These are phyloP conservation scores for Phoxinus phoxinus DNA, from an alignment of 2,113 vertebrate species.

Conservation along the genomic window DNA sequence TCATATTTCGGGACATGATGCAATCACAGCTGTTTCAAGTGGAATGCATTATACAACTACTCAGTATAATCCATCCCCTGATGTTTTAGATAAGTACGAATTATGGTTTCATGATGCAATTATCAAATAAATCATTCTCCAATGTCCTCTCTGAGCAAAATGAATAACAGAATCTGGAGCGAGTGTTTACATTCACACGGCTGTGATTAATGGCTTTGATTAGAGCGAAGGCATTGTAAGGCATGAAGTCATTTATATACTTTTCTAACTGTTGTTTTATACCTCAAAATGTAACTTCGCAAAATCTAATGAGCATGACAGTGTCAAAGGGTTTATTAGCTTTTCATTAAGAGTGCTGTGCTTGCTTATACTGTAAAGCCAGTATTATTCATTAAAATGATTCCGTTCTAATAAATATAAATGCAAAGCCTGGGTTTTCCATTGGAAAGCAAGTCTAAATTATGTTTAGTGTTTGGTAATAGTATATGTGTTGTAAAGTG, in stretches of 20 bases:
- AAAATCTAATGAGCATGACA: constrained; percentile 6
- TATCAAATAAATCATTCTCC: constrained; percentile 19
- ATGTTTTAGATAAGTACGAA: constrained; percentile 5
- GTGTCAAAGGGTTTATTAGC: constrained; percentile 51
- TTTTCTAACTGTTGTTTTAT: not conserved
- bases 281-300: not conserved
- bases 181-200: not conserved
- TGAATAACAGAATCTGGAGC: not conserved
- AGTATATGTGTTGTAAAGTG: not conserved
- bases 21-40: not conserved
- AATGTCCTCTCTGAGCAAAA: not conserved
- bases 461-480: not conserved
- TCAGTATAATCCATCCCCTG: not conserved
- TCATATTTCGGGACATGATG: not conserved
- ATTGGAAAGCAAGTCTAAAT: not conserved
- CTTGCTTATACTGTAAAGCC: constrained; percentile 20
- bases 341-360: constrained; percentile 23
- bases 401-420: constrained; percentile 52
- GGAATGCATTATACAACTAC: not conserved
- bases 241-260: not conserved
- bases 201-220: constrained; percentile 40
- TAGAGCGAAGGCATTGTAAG: constrained; percentile 41
- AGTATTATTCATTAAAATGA: constrained; percentile 16
- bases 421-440: constrained; percentile 1
- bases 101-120: not conserved